Conservation (phyloP, 2,797 vertebrate genomes). For the Sebastes goodei region DNA sequence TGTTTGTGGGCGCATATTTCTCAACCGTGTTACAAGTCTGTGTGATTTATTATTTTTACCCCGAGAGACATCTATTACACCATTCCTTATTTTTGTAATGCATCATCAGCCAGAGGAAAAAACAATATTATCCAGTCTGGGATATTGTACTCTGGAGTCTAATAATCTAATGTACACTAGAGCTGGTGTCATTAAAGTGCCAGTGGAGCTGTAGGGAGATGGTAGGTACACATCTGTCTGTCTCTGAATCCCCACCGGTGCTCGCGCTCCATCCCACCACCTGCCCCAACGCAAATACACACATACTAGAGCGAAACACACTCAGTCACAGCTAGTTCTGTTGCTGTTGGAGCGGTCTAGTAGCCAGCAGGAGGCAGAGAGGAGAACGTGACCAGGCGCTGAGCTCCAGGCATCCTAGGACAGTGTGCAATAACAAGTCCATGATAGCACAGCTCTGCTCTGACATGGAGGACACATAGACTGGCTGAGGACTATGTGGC, state of each 20-base stretch:
- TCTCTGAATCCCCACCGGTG: slow-evolving; percentile 52
- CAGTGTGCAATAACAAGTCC: slow-evolving; percentile 64
- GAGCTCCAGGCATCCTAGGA: slow-evolving; percentile 47
- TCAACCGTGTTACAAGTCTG: slow-evolving; percentile 69
- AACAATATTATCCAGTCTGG: slow-evolving; percentile 84
- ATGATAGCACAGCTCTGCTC: slow-evolving; percentile 59
- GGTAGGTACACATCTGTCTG: slow-evolving; percentile 72
- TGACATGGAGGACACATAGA: slow-evolving; percentile 61
- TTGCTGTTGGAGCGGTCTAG: slow-evolving; percentile 36
- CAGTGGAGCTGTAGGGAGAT: slow-evolving; percentile 73
- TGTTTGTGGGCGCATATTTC: slow-evolving; percentile 62
- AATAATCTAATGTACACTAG: slow-evolving; percentile 83
- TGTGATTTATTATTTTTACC: slow-evolving; percentile 84
- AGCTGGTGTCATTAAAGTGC: slow-evolving; percentile 80
- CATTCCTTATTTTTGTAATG: slow-evolving; percentile 85
- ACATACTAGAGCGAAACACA: slow-evolving; percentile 14
- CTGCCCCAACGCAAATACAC: slow-evolving; percentile 30
- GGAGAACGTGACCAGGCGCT: slow-evolving; percentile 20
- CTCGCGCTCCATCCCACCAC: slow-evolving; percentile 24
- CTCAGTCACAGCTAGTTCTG: slow-evolving; percentile 2
- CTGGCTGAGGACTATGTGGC: slow-evolving; percentile 75
- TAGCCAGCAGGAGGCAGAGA: slow-evolving; percentile 66
- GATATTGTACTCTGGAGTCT: slow-evolving; percentile 83
- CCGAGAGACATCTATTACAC: slow-evolving; percentile 82
- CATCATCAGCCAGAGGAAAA: slow-evolving; percentile 83